Base-by-base conservation (phyloP, 1,140 invertebrate species). In the silkworm (Bombyx mori) region DNA sequence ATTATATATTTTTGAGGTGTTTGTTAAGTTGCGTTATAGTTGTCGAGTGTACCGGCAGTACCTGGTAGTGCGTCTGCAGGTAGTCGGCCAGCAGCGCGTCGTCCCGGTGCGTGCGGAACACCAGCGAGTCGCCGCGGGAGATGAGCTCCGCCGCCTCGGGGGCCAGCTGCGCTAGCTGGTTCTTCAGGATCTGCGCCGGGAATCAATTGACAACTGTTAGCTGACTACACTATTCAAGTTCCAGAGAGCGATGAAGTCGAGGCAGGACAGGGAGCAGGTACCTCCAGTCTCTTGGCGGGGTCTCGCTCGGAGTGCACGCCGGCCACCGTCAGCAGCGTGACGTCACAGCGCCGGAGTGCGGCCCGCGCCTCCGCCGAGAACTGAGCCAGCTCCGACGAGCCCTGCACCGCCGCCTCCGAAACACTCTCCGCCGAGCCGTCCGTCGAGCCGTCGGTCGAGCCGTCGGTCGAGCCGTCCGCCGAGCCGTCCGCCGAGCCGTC, bases 101-200 rank as follows among this genome's bases (percentile, higher is more conserved):
- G 52, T 78, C 73, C 54, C 77, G 86, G 68, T 93, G 92, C 58
- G 71, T 76, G 2, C 62, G 73, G 60, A 84, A 87, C 42, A 95
- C 92, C 44, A 95, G 82, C 49, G 92, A 92, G 74, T 95, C 94
- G 1, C 94, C 94, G 71, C 91, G 91, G 9, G 93, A 95, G 50
- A 96, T 95, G 12, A 95, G 82, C 49, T 92, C 91, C 8, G 94
- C 94, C 54, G 93, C 94, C 77, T 95, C 94, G 0, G 94, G 93
- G 6, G 94, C 93, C 56, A 95, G 76, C 51, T 85, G 86, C 42
- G 90, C 91, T 44, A 92, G 74, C 79, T 93, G 91, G 61, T 89
- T 86, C 65, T 93, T 92, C 44, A 93, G 69, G 53, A 91, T 88
- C 91, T 92, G 60, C 62, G 43, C 26, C 65, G 6, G 9, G 3